Evolutionary conservation across 2,113 vertebrate species (phyloP).

Genomic region (Cryptomyrus ogoouensis): DNA sequence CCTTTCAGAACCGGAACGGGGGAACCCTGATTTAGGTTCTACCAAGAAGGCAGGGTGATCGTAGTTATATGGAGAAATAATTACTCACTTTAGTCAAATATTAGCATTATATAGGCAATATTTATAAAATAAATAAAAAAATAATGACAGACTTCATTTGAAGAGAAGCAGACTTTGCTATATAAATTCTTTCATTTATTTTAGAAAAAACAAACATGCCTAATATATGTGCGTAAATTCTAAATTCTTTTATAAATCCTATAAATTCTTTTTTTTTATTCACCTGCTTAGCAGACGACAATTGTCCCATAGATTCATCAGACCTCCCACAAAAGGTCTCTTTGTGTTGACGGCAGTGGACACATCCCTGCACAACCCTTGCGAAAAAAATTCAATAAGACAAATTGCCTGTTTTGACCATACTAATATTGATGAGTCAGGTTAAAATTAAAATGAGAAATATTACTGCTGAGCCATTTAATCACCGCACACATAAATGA

Average conservation of each 20-base stretch:
- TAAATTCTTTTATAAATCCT: background rate
- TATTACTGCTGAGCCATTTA: constrained; percentile 3
- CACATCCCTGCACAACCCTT: background rate
- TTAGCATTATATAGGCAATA: background rate
- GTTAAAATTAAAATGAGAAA: constrained; percentile 42
- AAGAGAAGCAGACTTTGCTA: background rate
- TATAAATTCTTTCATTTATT: background rate
- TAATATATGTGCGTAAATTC: background rate
- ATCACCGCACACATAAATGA: constrained; percentile 26
- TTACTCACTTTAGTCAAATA: background rate
- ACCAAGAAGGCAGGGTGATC: background rate
- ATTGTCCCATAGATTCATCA: background rate
- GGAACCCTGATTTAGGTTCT: background rate
- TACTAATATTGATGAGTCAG: constrained; percentile 35
- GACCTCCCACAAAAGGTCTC: background rate
- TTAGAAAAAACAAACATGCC: background rate
- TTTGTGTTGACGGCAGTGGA: background rate
- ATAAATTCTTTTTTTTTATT: background rate
- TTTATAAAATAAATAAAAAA: background rate
- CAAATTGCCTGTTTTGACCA: constrained; percentile 47
- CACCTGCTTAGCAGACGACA: background rate
- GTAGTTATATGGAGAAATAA: background rate
- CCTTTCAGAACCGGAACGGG: background rate
- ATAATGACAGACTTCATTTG: background rate
- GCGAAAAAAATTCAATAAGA: constrained; percentile 22